These are phyloP conservation scores for Drosophila nr. fundita DNA, from an alignment of 2,888 invertebrate species.

Conservation along the genomic window DNA sequence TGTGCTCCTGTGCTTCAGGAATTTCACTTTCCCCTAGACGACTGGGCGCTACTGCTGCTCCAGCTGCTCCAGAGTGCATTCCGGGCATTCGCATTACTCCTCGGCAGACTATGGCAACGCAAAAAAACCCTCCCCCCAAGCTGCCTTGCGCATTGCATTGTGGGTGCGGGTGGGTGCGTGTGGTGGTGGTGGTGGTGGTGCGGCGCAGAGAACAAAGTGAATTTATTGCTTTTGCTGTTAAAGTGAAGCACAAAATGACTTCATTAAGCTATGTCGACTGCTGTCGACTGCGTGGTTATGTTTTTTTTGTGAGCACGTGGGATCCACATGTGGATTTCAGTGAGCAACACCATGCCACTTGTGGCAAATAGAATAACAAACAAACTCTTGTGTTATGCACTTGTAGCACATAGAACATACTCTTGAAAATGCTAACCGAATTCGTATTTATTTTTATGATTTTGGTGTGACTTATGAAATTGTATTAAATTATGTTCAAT, in stretches of 20 bases:
- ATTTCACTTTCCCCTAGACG: conserved; percentile 71
- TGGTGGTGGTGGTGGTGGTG: background rate
- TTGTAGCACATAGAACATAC: background rate
- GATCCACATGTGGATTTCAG: conserved; percentile 4
- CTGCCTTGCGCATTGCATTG: conserved; percentile 42
- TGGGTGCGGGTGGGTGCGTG: background rate
- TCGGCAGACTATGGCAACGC: conserved; percentile 42
- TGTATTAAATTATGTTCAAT: background rate
- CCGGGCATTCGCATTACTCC: conserved; percentile 58
- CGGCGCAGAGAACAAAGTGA: conserved; percentile 49
- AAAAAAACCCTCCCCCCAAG: conserved; percentile 10
- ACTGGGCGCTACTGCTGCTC: conserved; percentile 16
- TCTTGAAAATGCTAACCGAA: background rate
- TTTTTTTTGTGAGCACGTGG: conserved; percentile 1
- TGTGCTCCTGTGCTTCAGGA: conserved; percentile 51
- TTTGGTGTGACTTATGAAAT: background rate
- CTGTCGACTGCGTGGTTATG: conserved; percentile 19
- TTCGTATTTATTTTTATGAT: background rate
- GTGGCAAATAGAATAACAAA: background rate
- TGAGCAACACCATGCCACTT: background rate
- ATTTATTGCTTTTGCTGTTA: conserved; percentile 73
- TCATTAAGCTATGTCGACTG: conserved; percentile 76
- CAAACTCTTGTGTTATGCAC: background rate
- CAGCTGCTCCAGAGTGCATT: conserved; percentile 51
- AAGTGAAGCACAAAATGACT: conserved; percentile 79